These are phyloP conservation scores for Elgaria multicarinata DNA, from an alignment of 2,113 vertebrate genomes.

Conservation along the genomic window DNA sequence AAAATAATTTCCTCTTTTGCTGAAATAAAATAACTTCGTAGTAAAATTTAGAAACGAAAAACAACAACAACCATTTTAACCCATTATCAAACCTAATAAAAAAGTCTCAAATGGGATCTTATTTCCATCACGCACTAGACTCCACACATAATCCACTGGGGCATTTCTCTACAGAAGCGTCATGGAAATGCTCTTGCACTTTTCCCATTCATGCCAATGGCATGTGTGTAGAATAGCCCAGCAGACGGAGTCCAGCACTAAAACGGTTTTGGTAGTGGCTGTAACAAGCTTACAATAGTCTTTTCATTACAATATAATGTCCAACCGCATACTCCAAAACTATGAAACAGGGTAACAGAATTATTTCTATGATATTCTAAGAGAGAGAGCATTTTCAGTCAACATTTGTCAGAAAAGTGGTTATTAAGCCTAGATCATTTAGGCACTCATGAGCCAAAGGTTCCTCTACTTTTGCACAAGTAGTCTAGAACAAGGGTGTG, in stretches of 20 bases:
- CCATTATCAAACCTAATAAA: background rate
- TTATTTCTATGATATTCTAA: constrained; percentile 16
- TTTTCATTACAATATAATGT: background rate
- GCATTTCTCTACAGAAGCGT: background rate
- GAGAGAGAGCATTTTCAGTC: background rate
- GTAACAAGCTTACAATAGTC: background rate
- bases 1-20: background rate
- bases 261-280: background rate
- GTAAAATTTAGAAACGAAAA: background rate
- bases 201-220: background rate
- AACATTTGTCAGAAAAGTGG: background rate
- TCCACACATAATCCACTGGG: background rate
- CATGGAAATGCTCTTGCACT: background rate
- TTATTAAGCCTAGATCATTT: background rate
- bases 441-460: background rate
- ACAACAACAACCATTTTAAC: background rate
- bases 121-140: background rate
- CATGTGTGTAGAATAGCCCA: no score
- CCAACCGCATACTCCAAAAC: background rate
- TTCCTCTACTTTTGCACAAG: background rate
- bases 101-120: background rate
- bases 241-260: no score
- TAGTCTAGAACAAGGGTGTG: background rate
- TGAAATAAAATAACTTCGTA: background rate
- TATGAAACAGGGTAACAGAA: background rate